These are phyloP conservation scores for Pandemis cinnamomeana DNA, from an alignment of 2,888 invertebrate species.

Conservation along the genomic window DNA sequence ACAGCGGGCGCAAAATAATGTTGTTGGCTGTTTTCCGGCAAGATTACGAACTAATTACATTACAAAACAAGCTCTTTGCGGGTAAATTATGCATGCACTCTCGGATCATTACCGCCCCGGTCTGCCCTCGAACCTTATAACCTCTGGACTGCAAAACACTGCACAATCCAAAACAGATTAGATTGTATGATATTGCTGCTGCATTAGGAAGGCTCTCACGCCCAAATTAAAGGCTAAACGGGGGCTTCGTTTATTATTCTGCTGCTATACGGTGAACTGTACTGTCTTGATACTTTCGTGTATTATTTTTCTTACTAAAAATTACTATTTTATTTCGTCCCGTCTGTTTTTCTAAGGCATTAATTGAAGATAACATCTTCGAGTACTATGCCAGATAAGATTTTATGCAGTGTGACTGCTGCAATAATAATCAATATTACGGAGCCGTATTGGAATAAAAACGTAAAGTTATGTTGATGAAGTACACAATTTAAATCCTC, in stretches of 20 bases:
- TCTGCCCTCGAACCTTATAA: conserved; percentile 72
- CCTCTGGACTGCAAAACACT: conserved; percentile 54
- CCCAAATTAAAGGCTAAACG: conserved; percentile 34
- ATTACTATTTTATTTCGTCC: background rate
- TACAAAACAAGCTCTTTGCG: conserved; percentile 81
- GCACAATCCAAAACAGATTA: conserved; percentile 37
- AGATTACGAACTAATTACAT: conserved; percentile 84
- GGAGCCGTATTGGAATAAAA: background rate
- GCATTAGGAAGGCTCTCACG: conserved; percentile 30
- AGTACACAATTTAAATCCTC: background rate
- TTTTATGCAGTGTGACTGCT: background rate
- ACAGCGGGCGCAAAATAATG: conserved; percentile 76
- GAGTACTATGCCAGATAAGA: too few species aligned
- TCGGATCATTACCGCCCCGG: conserved; percentile 79
- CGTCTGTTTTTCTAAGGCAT: background rate
- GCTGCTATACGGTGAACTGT: conserved; percentile 12
- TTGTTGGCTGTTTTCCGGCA: conserved; percentile 77
- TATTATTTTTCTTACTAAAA: background rate
- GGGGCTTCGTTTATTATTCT: conserved; percentile 39
- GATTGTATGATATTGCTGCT: conserved; percentile 39
- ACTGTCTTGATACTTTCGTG: conserved; percentile 18
- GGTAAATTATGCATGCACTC: conserved; percentile 83
- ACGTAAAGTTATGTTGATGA: background rate
- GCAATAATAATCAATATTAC: background rate
- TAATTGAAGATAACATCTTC: background rate